Evolutionary conservation across 2,797 vertebrate species (phyloP).

Genomic region (Emys orbicularis): DNA sequence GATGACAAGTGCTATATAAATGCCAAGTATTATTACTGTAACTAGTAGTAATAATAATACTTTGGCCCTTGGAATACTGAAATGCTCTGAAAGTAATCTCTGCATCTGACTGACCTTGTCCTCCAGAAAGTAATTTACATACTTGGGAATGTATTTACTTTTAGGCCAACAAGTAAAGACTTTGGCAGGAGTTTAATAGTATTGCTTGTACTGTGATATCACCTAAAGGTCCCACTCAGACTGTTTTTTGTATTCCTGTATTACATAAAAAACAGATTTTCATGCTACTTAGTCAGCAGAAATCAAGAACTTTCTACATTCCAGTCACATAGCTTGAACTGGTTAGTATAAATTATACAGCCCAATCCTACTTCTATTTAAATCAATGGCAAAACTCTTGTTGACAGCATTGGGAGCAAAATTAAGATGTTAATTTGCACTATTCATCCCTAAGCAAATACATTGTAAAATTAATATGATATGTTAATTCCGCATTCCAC

Average conservation of each 20-base stretch:
- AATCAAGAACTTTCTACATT: background rate
- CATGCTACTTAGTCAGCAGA: background rate
- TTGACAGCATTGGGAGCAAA: background rate
- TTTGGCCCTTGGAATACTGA: background rate
- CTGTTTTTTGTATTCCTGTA: background rate
- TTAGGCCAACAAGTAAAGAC: background rate
- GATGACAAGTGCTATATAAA: slow-evolving; percentile 17
- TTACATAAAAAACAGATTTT: background rate
- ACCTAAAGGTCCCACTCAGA: background rate
- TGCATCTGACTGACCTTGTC: background rate
- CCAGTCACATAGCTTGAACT: background rate
- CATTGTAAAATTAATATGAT: slow-evolving; percentile 49
- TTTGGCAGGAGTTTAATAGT: background rate
- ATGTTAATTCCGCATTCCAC: slow-evolving; percentile 31
- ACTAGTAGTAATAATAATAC: slow-evolving; percentile 14
- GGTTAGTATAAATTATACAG: slow-evolving; percentile 18
- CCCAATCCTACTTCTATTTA: background rate
- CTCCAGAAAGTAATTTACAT: slow-evolving; percentile 6
- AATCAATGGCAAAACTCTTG: background rate
- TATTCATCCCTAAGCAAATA: background rate
- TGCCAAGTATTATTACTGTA: slow-evolving; percentile 23
- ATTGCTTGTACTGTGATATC: background rate
- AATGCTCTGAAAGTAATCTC: slow-evolving; percentile 13
- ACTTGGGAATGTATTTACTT: background rate
- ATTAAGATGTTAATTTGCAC: slow-evolving; percentile 7